phyloP scores from a whole-genome alignment of 2,888 invertebrate genomes.

The Coremacera marginata region DNA sequence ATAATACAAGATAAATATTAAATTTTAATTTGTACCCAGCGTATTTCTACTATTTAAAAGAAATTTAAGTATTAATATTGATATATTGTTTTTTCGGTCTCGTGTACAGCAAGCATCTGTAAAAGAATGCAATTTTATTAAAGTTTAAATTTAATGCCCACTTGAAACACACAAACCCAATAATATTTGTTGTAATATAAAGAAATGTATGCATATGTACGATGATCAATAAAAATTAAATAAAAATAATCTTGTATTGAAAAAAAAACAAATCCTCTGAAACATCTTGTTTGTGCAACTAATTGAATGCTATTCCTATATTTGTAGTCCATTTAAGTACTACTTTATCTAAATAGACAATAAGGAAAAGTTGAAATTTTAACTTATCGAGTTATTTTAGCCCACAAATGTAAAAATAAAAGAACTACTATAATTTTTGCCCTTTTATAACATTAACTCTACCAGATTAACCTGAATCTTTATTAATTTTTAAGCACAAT shows the following conservation, averaged over 20 bases:
- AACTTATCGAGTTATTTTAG: too few species aligned
- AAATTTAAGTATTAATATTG: slow-evolving; percentile 19
- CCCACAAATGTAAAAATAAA: too few species aligned
- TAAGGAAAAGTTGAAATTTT: too few species aligned
- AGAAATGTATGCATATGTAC: slow-evolving; percentile 5
- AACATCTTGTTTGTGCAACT: too few species aligned
- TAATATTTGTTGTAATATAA: slow-evolving; percentile 35
- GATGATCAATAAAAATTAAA: slow-evolving; percentile 17
- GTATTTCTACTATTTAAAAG: slow-evolving; percentile 8
- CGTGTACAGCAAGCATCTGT: background rate
- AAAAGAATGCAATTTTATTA: background rate
- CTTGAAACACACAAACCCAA: background rate
- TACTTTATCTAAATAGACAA: too few species aligned
- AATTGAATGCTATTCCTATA: too few species aligned
- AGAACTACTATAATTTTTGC: too few species aligned
- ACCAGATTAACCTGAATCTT: too few species aligned
- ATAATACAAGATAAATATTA: slow-evolving; percentile 26
- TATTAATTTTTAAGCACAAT: too few species aligned
- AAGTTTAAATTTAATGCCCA: slow-evolving; percentile 4
- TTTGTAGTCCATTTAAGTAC: too few species aligned
- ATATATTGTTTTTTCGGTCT: slow-evolving; percentile 10
- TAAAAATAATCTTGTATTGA: background rate
- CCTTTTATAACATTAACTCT: too few species aligned
- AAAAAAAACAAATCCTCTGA: too few species aligned
- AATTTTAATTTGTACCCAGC: slow-evolving; percentile 9